Base-by-base conservation (phyloP, 2,113 vertebrate species). In the Melospiza georgiana region DNA sequence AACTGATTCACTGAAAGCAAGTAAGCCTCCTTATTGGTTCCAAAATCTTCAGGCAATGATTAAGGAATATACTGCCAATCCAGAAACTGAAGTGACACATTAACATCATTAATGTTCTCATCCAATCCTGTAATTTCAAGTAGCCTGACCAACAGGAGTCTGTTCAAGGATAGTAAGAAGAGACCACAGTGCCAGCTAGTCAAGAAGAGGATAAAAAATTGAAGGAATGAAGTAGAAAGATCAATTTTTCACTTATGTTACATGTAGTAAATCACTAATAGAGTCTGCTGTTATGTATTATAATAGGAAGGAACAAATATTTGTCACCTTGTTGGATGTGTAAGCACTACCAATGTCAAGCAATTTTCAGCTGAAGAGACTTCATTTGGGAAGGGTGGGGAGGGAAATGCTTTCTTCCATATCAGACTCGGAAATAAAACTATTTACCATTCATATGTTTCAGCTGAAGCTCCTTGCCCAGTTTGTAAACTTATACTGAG, bases 121-220 rank as follows among this genome's bases (percentile, higher is more conserved):
- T 48, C 14, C 23, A 41, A 24, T 11, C 23, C 5, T 37, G 20
- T 25, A 37, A 79, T 76, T 73, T 73, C 7, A 37, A 82, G 37
- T 28, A 80, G 16, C 39, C 22, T 4, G 5, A 65, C 11, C 46
- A 87, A 28, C 15, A 82, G 33, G 15, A 52, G 3, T 37, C 52
- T 68, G 14, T 75, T 82, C 52, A 59, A 71, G 25, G 39, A 43
- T 0, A 51, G 9, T 28, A 77, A 0, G 1, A 33, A 51, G 39
- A 81, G 4, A 27, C 19, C 57, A 49, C 0, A 76, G 37, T 2
- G 17, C 43, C 69, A 75, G 17, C 39, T 39, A 65, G 24, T 10
- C 28, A 78, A 67, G 7, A 39, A 5, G 11, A 0, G 5, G 7
- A 2, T 1, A 1, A 1, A 8, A 28, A 59, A 22, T 48, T 2